Conservation (phyloP, 2,113 vertebrate genomes). For the Bubo bubo region DNA sequence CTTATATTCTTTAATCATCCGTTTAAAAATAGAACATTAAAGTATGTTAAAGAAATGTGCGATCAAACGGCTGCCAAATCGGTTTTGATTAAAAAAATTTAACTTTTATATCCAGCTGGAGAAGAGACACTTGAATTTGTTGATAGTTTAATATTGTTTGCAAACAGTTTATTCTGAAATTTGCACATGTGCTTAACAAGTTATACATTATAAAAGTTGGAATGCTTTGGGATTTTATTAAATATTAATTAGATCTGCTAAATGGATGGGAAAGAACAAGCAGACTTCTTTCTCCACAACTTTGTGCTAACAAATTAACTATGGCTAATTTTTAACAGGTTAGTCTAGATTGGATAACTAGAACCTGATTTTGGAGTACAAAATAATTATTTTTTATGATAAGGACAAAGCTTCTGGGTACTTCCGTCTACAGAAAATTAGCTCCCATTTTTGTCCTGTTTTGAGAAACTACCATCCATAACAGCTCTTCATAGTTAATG, state of each 20-base stretch:
- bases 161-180: constrained; percentile 16
- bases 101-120: neutral
- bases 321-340: neutral
- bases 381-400: neutral
- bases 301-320: neutral
- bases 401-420: neutral
- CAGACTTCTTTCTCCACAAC: neutral
- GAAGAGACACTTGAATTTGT: neutral
- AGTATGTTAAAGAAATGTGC: neutral
- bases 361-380: neutral
- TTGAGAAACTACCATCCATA: neutral
- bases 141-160: constrained; percentile 12
- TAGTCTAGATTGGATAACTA: neutral
- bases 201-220: neutral
- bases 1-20: neutral
- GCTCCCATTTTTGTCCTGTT: neutral
- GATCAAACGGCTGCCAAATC: neutral
- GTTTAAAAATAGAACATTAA: neutral
- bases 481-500: neutral
- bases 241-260: neutral
- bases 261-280: neutral
- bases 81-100: neutral
- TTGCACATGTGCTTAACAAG: neutral
- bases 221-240: neutral
- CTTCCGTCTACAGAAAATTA: neutral